Evolutionary conservation across 2,797 vertebrate genomes (phyloP).

Genomic region (Acomys russatus): DNA sequence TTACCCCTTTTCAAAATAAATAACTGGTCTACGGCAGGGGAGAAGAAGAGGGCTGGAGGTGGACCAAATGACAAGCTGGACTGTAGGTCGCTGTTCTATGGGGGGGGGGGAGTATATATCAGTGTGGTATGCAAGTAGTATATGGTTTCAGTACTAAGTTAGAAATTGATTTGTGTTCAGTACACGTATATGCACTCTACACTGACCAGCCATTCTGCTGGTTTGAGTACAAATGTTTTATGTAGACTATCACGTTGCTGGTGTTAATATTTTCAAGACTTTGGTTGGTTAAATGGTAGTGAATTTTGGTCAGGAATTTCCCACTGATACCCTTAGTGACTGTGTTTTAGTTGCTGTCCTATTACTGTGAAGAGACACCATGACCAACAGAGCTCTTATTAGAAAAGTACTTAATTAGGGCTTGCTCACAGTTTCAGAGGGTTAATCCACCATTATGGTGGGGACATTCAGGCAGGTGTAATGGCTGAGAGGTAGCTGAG

Average conservation of each 20-base stretch:
- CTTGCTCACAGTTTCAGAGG: background rate
- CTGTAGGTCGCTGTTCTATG: background rate
- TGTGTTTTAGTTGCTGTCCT: background rate
- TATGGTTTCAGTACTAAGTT: background rate
- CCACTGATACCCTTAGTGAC: background rate
- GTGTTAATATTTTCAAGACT: constrained; percentile 9
- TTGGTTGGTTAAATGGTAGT: background rate
- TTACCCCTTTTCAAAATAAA: background rate
- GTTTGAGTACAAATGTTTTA: constrained; percentile 20
- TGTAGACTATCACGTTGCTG: constrained; percentile 1
- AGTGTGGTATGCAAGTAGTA: background rate
- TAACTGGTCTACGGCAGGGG: background rate
- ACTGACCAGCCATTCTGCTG: background rate
- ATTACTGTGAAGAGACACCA: too few species aligned
- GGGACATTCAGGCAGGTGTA: background rate
- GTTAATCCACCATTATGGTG: background rate
- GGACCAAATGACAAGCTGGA: background rate
- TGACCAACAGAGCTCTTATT: background rate
- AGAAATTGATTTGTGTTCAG: background rate
- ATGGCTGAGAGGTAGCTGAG: background rate
- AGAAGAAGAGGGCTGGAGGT: background rate
- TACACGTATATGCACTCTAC: background rate
- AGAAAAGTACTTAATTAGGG: background rate
- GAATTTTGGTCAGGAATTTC: background rate
- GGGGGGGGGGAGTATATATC: background rate